Conservation (phyloP, 2,797 vertebrate genomes). For the Otus scops region DNA sequence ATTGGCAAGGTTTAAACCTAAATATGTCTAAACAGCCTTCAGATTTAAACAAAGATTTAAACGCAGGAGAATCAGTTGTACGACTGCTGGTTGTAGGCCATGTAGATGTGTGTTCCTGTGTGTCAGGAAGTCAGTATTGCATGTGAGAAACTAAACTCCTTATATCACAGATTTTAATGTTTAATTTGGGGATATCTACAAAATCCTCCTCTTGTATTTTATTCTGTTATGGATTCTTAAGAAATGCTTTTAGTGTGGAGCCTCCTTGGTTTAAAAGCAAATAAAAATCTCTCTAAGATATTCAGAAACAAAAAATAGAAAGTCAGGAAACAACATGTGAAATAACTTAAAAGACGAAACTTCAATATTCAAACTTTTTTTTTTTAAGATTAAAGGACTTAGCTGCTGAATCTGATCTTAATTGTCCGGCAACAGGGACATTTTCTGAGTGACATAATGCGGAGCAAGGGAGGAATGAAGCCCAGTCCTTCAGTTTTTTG, state of each 20-base stretch:
- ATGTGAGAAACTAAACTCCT: not conserved
- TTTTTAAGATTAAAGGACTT: not conserved
- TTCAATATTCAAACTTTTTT: not conserved
- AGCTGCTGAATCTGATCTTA: not conserved
- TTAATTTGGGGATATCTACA: not conserved
- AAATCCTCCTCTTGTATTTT: not conserved
- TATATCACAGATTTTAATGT: not conserved
- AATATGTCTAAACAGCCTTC: not conserved
- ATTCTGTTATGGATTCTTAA: not conserved
- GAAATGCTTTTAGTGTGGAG: not conserved
- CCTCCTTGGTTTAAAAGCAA: not conserved
- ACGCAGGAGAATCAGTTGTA: not conserved
- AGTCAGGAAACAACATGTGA: not conserved
- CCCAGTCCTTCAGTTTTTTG: not conserved
- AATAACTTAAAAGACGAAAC: not conserved
- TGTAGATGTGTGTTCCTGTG: not conserved
- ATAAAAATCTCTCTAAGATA: not conserved
- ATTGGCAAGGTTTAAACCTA: not conserved
- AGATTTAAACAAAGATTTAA: not conserved
- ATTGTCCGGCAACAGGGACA: accelerated
- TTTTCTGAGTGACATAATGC: not conserved
- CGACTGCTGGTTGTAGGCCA: not conserved
- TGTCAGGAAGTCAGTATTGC: not conserved
- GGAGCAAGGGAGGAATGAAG: not conserved
- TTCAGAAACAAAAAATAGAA: not conserved